Evolutionary conservation across 2,113 vertebrate genomes (phyloP).

Genomic region (Diphyllodes magnificus): DNA sequence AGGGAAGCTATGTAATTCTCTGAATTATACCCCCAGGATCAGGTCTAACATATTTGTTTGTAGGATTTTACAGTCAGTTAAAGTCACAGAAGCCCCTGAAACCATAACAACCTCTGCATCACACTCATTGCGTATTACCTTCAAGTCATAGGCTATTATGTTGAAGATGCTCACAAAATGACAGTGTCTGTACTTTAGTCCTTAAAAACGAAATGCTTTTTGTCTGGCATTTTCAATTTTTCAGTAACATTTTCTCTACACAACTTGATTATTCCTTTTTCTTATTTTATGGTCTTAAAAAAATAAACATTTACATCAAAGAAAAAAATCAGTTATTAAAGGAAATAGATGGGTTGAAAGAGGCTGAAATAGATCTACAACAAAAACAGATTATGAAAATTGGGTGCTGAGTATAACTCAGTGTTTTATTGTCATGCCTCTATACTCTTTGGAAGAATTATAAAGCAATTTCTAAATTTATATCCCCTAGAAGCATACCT

Average conservation of each 20-base stretch:
- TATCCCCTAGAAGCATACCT: background rate
- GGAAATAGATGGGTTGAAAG: background rate
- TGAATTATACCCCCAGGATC: background rate
- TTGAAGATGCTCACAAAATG: background rate
- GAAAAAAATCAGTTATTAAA: background rate
- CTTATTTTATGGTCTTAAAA: background rate
- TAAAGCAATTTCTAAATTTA: background rate
- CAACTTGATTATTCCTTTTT: background rate
- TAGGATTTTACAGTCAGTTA: background rate
- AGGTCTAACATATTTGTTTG: background rate
- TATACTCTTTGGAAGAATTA: background rate
- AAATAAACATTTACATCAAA: background rate
- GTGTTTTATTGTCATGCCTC: background rate
- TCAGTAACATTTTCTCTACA: background rate
- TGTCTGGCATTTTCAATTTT: background rate
- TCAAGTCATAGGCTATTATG: background rate
- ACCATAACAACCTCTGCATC: conserved; percentile 9
- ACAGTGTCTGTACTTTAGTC: background rate
- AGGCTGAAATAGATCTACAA: background rate
- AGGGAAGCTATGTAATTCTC: background rate
- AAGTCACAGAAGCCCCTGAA: background rate
- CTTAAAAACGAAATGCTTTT: background rate
- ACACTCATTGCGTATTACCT: background rate
- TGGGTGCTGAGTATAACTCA: background rate
- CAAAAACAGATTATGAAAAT: background rate